Conservation (phyloP, 2,888 invertebrate genomes). For the Phengaris alcon region DNA sequence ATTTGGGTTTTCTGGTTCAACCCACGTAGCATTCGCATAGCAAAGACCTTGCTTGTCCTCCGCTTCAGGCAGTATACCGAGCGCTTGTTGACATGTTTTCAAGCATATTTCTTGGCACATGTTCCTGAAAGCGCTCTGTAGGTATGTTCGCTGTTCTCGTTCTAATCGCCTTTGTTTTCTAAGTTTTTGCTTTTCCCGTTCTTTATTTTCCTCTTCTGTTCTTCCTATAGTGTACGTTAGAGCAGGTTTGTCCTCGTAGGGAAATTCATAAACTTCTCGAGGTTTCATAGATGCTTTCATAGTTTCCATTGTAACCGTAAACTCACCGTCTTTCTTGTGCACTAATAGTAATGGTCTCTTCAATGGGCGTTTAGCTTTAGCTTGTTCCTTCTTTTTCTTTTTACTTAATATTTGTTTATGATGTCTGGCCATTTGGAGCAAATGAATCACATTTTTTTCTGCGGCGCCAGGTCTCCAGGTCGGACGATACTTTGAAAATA, state of each 20-base stretch:
- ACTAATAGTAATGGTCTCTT: slow-evolving; percentile 64
- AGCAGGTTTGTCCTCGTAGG: slow-evolving; percentile 67
- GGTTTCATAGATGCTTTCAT: slow-evolving; percentile 61
- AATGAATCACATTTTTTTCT: slow-evolving; percentile 61
- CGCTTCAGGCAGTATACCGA: slow-evolving; percentile 59
- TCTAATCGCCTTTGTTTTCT: slow-evolving; percentile 61
- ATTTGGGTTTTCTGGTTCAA: slow-evolving; percentile 51
- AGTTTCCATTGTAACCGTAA: slow-evolving; percentile 68
- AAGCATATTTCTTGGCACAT: slow-evolving; percentile 70
- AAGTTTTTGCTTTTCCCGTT: slow-evolving; percentile 59
- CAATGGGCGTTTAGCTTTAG: slow-evolving; percentile 53
- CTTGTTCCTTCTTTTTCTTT: slow-evolving; percentile 56
- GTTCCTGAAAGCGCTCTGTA: slow-evolving; percentile 65
- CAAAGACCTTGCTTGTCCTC: slow-evolving; percentile 64
- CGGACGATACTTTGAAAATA: slow-evolving; percentile 64
- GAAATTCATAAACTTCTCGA: slow-evolving; percentile 61
- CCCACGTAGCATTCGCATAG: slow-evolving; percentile 54
- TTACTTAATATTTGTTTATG: slow-evolving; percentile 57
- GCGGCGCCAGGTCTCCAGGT: slow-evolving; percentile 70
- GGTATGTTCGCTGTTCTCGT: slow-evolving; percentile 62
- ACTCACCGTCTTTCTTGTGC: slow-evolving; percentile 68
- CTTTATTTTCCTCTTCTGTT: slow-evolving; percentile 66
- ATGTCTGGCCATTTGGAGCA: slow-evolving; percentile 62
- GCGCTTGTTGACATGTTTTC: slow-evolving; percentile 70
- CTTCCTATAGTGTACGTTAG: slow-evolving; percentile 66